Evolutionary conservation across 2,797 vertebrate species (phyloP), one percentile per base, ranked within the genome.

Genomic region (Scolopax rusticola): DNA sequence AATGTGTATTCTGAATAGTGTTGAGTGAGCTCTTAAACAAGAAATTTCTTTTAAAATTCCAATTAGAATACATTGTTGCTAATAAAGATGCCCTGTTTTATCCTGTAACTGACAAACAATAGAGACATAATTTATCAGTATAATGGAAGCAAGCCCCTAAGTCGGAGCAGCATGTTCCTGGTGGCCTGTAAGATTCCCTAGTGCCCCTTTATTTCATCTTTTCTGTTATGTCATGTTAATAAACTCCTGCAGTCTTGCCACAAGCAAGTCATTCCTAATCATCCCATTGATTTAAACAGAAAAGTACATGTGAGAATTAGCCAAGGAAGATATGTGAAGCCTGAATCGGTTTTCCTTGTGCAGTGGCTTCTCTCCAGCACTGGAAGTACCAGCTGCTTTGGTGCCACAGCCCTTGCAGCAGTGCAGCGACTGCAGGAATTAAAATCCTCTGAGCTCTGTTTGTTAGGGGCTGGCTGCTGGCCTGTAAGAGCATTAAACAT

Each of bases 31-130:
- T 94, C 83, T 92, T 93, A 76, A 87, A 51, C 45, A 83, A 92
- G 45, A 45, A 71, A 94, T 95, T 88, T 79, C 33, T 92, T 93
- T 88, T 65, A 74, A 89, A 94, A 88, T 83, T 83, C 57, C n/a
- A 88, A 75, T 94, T 91, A 86, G 68, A 60, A 28, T 33, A 47
- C 24, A 33, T 28, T 65, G 40, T 70, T 93, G 69, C 68, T 87
- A 53, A 75, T 88, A 47, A 67, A 95, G 77, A 69, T 86, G 68
- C 33, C n/a, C 40, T 64, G 8, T 43, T 95, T 82, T 40, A 78
- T 83, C 68, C 69, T 47, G 57, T 38, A 87, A 70, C 83, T 93
- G 84, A 69, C 45, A 84, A 85, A 84, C 10, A 45, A 30, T 9
- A 68, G 64, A 75, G 65, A 36, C 5, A 12, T n/a, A 50, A 70